phyloP scores from a whole-genome alignment of 2,888 invertebrate species.

The Dryadula phaetusa region DNA sequence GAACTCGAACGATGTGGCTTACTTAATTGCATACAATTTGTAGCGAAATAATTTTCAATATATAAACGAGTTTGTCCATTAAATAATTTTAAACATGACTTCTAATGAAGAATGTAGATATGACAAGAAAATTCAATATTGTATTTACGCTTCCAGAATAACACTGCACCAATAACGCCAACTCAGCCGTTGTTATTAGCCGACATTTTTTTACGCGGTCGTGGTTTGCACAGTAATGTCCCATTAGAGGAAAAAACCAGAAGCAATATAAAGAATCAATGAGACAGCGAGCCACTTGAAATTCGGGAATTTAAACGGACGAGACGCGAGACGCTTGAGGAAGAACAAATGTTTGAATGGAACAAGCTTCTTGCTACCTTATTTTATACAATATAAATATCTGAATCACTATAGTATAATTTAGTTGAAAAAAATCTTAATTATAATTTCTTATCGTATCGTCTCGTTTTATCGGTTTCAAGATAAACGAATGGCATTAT shows the following conservation, averaged over 20 bases:
- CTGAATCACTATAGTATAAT: no score
- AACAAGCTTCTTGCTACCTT: conserved; percentile 31
- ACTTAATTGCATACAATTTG: conserved; percentile 29
- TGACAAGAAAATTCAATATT: conserved; percentile 6
- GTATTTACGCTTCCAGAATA: conserved; percentile 26
- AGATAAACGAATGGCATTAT: conserved; percentile 18
- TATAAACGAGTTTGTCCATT: conserved; percentile 18
- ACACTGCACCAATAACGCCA: conserved; percentile 10
- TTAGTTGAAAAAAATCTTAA: conserved; percentile 9
- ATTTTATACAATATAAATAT: no score
- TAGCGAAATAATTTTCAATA: conserved; percentile 13
- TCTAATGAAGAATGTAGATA: not conserved
- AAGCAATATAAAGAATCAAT: conserved; percentile 42
- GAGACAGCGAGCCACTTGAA: conserved; percentile 40
- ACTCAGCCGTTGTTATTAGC: conserved; percentile 36
- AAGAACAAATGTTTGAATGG: conserved; percentile 40
- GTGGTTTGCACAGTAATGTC: conserved; percentile 47
- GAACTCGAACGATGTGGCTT: conserved; percentile 25
- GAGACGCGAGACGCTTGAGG: conserved; percentile 26
- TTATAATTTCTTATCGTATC: conserved; percentile 21
- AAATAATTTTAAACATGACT: not conserved
- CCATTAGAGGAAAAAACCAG: conserved; percentile 42
- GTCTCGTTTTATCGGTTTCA: conserved; percentile 24
- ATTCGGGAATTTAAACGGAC: conserved; percentile 43
- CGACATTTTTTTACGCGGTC: conserved; percentile 45